phyloP scores from a whole-genome alignment of 2,797 vertebrate species.

The Macroramphosus scolopax region DNA sequence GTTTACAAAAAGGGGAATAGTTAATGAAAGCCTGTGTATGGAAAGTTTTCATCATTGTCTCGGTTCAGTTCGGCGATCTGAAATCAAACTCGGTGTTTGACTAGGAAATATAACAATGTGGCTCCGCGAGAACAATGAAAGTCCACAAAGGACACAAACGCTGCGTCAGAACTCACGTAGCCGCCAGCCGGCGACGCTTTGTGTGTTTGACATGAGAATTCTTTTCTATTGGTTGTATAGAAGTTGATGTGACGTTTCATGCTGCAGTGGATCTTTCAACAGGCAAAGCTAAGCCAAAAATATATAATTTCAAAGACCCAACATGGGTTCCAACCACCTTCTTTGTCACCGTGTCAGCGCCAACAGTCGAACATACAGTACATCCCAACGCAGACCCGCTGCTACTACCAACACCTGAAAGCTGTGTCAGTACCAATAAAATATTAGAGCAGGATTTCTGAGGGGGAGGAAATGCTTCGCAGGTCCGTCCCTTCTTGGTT shows the following conservation, averaged over 20 bases:
- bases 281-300: conserved; percentile 19
- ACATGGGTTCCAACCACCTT: conserved; percentile 28
- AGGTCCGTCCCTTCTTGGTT: conserved; percentile 31
- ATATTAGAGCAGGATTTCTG: conserved; percentile 23
- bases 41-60: conserved; percentile 32
- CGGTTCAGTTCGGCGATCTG: conserved; percentile 24
- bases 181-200: too few species aligned
- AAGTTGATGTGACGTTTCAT: conserved; percentile 20
- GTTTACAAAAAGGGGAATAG: conserved; percentile 39
- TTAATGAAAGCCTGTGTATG: conserved; percentile 37
- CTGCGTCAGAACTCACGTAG: too few species aligned
- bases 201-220: too few species aligned
- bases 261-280: conserved; percentile 17
- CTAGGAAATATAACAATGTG: conserved; percentile 28
- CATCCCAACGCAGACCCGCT: conserved; percentile 30
- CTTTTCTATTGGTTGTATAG: too few species aligned
- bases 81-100: conserved; percentile 42
- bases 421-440: conserved; percentile 20
- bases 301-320: conserved; percentile 31
- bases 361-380: conserved; percentile 40
- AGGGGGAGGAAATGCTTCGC: conserved; percentile 2
- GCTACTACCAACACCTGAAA: conserved; percentile 48
- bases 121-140: conserved; percentile 6
- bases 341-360: conserved; percentile 50
- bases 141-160: conserved; percentile 20